Conservation (phyloP, 2,888 invertebrate species). For the Lithophane socia region DNA sequence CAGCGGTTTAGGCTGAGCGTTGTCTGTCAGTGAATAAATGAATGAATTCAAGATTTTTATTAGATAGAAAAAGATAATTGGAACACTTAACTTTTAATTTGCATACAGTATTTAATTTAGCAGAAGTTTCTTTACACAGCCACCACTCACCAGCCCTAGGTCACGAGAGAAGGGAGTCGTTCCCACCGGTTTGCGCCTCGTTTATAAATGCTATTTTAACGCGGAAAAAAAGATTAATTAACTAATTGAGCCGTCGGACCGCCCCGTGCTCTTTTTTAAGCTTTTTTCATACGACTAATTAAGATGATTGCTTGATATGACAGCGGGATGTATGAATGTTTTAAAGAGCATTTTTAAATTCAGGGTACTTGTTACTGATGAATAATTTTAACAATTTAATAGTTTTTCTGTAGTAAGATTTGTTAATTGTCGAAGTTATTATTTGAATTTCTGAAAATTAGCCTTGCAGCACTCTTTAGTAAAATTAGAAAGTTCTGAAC, state of each 20-base stretch:
- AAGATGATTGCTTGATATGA: slow-evolving; percentile 75
- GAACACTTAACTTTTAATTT: not conserved
- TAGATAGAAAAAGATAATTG: no score
- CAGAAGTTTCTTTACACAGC: not conserved
- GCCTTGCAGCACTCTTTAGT: no score
- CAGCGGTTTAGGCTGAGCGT: no score
- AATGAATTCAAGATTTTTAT: no score
- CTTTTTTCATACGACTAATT: slow-evolving; percentile 79
- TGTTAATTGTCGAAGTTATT: not conserved
- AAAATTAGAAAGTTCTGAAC: no score
- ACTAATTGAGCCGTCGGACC: slow-evolving; percentile 88
- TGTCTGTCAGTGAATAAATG: no score
- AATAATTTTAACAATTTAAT: slow-evolving; percentile 14
- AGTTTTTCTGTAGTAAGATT: not conserved
- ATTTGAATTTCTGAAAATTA: not conserved
- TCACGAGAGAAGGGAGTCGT: slow-evolving; percentile 74
- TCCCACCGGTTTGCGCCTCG: slow-evolving; percentile 87
- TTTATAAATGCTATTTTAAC: slow-evolving; percentile 90
- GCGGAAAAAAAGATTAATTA: slow-evolving; percentile 90
- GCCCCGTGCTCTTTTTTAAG: slow-evolving; percentile 73
- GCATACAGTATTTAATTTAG: slow-evolving; percentile 9
- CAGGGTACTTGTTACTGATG: not conserved
- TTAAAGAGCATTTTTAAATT: slow-evolving; percentile 29
- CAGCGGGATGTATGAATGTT: slow-evolving; percentile 60
- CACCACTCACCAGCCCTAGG: slow-evolving; percentile 77